Evolutionary conservation across 2,888 invertebrate genomes (phyloP), one percentile per base, ranked within the genome.

Genomic region (Ceraclea dissimilis): DNA sequence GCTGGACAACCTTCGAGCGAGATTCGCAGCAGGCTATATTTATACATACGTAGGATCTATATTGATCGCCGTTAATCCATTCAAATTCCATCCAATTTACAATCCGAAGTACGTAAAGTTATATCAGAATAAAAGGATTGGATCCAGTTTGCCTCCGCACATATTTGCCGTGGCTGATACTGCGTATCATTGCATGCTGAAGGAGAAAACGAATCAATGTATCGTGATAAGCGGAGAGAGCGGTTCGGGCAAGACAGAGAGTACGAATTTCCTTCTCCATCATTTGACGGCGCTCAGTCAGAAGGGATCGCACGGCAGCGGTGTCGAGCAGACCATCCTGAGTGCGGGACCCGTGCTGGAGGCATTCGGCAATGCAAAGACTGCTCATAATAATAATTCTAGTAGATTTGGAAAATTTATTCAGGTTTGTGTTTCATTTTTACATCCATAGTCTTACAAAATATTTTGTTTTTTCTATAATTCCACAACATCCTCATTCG

Each of bases 281-380:
- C 96, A 96, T 73, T 77, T 97, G 66, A 96, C 95, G 1, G 94
- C 95, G 8, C 80, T 96, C 56, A 93, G 92, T 71, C 95, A 95
- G 73, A 95, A 95, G 70, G 93, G 94, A 53, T 90, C 89, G 43
- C 90, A 92, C 67, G 94, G 93, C 17, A 91, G 91, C 69, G 94
- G 94, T n/a, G 93, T 96, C 2, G 96, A 97, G 71, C 95, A 95
- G 75, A 95, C 94, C 13, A 93, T 97, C 67, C 78, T 96, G 52
- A 93, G 93, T 68, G 95, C 96, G 26, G 96, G 96, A 10, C 96
- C 96, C 2, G 96, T 96, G 47, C 76, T 97, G 49, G 96, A 96
- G 81, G 96, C 96, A 5, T 97, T 97, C 72, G 97, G 97, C n/a
- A 97, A 97, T 76, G 95, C 97, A 0, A 96, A 95, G 77, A 97